Evolutionary conservation across 2,888 invertebrate species (phyloP).

Genomic region (Eretmocerus hayati): DNA sequence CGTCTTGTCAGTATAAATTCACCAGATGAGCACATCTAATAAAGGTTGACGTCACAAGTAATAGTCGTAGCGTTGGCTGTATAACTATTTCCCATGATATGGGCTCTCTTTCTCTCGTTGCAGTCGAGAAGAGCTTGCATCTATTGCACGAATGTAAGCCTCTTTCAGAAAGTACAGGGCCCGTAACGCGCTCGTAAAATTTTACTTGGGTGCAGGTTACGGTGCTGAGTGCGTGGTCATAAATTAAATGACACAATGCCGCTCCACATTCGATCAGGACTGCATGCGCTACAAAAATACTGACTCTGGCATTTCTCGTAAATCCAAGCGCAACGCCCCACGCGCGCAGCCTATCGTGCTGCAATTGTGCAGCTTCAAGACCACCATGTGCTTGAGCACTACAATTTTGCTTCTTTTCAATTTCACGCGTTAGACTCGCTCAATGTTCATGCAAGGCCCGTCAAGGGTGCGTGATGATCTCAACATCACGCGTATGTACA

Average conservation of each 20-base stretch:
- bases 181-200: constrained; percentile 24
- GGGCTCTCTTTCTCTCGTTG: too few species aligned
- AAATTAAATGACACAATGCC: constrained; percentile 28
- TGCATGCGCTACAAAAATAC: neutral
- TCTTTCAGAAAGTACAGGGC: neutral
- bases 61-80: constrained; percentile 9
- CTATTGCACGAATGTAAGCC: neutral
- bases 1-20: constrained; percentile 16
- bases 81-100: constrained; percentile 16
- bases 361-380: neutral
- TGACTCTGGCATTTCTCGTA: constrained; percentile 3
- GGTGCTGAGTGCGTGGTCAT: constrained; percentile 23
- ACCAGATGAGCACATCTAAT: constrained; percentile 11
- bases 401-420: neutral
- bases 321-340: neutral
- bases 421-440: neutral
- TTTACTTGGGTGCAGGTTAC: constrained; percentile 27
- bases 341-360: neutral
- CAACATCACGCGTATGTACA: too few species aligned
- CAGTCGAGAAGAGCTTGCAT: too few species aligned
- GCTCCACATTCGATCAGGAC: constrained; percentile 22
- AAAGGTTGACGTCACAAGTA: constrained; percentile 11
- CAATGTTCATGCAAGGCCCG: too few species aligned
- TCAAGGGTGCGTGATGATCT: too few species aligned
- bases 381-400: neutral